Percentiles rank a stretch among this genome's conserved stretches.
Evolutionary conservation across 2,797 vertebrate species (phyloP).

Genomic region (Serranus cabrilla): DNA sequence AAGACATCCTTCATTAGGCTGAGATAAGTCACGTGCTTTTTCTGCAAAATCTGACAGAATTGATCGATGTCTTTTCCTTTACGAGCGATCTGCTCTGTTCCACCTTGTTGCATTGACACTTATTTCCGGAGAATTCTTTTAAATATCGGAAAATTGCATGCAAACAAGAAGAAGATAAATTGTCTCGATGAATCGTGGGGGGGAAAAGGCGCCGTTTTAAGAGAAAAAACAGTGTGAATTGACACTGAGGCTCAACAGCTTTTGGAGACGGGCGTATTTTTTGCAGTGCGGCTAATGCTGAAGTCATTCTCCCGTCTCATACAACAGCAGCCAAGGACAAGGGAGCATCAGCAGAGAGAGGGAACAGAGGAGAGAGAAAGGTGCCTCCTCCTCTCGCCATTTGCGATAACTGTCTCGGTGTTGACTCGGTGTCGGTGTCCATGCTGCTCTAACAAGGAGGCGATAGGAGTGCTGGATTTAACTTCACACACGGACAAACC

Average conservation of each 20-base stretch:
- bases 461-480: conserved; percentile 74
- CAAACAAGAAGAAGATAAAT: neutral
- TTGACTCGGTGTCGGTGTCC: conserved; percentile 63
- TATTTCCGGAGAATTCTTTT: neutral
- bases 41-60: neutral
- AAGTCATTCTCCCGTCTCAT: conserved; percentile 72
- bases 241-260: conserved; percentile 43
- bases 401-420: conserved; percentile 65
- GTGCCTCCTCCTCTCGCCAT: conserved; percentile 83
- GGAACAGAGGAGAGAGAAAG: conserved; percentile 60
- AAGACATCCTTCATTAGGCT: neutral
- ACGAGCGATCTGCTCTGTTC: neutral
- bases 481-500: conserved; percentile 84
- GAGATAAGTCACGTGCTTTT: neutral
- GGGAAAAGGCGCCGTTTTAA: neutral
- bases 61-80: neutral
- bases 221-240: neutral
- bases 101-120: conserved; percentile 30
- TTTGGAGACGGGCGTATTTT: conserved; percentile 45
- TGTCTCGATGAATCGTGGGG: neutral
- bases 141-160: neutral
- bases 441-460: conserved; percentile 86
- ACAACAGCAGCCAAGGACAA: conserved; percentile 78
- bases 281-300: conserved; percentile 66
- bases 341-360: conserved; percentile 72